Base-by-base conservation (phyloP, 2,113 vertebrate species). In the Siphamia tubifer region DNA sequence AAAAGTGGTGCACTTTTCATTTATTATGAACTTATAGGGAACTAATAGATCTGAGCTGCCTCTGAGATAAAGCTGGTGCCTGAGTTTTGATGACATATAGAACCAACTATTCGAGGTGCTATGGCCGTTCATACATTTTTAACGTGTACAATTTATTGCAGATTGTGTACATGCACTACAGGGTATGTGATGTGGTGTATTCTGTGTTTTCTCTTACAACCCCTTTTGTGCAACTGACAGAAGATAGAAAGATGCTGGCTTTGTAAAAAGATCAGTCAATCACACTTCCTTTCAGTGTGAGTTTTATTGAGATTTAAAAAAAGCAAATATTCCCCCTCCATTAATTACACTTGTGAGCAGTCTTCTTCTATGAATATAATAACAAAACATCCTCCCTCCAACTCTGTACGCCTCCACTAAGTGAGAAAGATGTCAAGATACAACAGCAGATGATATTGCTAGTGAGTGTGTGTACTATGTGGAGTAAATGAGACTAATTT, bases 401-500 rank as follows among this genome's bases (percentile, higher is more conserved):
- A 63, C 52, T 61, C 28, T 42, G 20, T 11, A n/a, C 19, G 53
- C 62, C 51, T 71, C 42, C 8, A 0, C 61, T 34, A 16, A 74
- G 65, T 62, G 65, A 69, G 64, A 74, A 45, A 45, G 43, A 32
- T 66, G 63, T 66, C 42, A 65, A 57, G 49, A 40, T 54, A 62
- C 19, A 39, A 16, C 43, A 74, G 27, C 57, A 74, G 28, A 60
- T 42, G 48, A 31, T 24, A 60, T 43, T 53, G 47, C 40, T 35
- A 16, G 1, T 30, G 12, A 32, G 1, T 62, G 19, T 36, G 51
- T 16, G 17, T 67, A 68, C 58, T 79, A 34, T 78, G 63, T 63
- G 30, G 20, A 58, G 54, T 42, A 64, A 81, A 74, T 81, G 32
- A 71, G 42, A 57, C 56, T 63, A 34, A 80, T 77, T 83, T 85